Conservation (phyloP, 2,113 vertebrate genomes). For the Eptatretus burgeri region DNA sequence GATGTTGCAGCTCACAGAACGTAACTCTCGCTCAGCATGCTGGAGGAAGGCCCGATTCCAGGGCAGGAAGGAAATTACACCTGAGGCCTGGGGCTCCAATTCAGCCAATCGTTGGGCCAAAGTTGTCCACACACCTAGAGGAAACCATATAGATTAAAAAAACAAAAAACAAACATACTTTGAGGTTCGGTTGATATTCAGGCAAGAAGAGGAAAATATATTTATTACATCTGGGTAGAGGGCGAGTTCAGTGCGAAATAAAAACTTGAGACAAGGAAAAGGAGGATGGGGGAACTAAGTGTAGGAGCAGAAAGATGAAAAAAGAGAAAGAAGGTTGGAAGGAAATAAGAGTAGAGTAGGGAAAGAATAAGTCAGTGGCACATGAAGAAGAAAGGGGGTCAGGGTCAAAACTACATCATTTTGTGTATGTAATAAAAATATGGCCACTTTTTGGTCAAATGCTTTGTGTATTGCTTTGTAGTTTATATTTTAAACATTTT, state of each 20-base stretch:
- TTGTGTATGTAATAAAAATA: no score
- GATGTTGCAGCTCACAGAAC: constrained; percentile 13
- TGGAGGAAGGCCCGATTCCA: constrained; percentile 16
- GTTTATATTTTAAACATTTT: no score
- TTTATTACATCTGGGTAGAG: not conserved
- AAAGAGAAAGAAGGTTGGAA: no score
- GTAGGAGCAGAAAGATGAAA: no score
- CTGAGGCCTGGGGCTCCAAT: constrained; percentile 12
- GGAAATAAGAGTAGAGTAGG: no score
- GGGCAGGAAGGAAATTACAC: constrained; percentile 13
- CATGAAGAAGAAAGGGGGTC: no score
- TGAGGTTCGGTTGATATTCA: not conserved
- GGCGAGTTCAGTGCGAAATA: not conserved
- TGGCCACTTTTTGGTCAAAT: no score
- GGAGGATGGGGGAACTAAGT: no score
- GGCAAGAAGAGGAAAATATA: not conserved
- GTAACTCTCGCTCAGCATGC: constrained; percentile 14
- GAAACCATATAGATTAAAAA: not conserved
- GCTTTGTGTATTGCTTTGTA: no score
- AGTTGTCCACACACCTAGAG: constrained; percentile 13
- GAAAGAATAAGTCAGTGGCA: no score
- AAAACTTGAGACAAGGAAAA: no score
- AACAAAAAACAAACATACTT: not conserved
- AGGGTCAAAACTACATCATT: no score
- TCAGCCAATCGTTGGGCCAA: constrained; percentile 13